A percentile compares a stretch with the other conserved stretches of the same genome.
phyloP scores from a whole-genome alignment of 2,797 vertebrate species.

The Amniataba percoides region DNA sequence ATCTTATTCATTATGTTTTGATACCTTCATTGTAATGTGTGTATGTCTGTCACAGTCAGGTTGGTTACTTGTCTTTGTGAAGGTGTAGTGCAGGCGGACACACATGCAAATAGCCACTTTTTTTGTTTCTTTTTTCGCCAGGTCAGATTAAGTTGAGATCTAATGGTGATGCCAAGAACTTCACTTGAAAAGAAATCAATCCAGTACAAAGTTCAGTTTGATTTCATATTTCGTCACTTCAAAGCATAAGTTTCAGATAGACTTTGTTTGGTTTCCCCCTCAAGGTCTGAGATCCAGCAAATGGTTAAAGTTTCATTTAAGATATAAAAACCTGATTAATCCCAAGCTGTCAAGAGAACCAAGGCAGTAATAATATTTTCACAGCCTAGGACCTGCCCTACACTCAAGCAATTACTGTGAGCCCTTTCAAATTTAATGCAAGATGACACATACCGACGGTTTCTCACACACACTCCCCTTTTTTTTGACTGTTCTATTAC shows the following conservation, averaged over 20 bases:
- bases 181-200: conserved; percentile 21
- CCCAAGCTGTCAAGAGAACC: conserved; percentile 38
- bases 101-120: not conserved
- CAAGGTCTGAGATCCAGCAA: not conserved
- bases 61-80: not conserved
- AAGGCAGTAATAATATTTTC: conserved; percentile 58
- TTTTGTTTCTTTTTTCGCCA: not conserved
- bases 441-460: conserved; percentile 34
- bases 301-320: conserved; percentile 42
- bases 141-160: conserved; percentile 3
- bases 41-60: too few relatives aligned
- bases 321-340: conserved; percentile 58
- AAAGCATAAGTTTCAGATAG: not conserved
- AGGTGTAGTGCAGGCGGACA: not conserved
- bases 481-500: conserved; percentile 28
- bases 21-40: not conserved
- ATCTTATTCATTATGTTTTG: too few relatives aligned
- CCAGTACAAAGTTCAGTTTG: not conserved
- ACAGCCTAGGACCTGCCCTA: conserved; percentile 37
- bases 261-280: not conserved
- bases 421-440: conserved; percentile 55
- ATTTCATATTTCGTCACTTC: conserved; percentile 10
- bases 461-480: conserved; percentile 27
- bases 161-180: conserved; percentile 12
- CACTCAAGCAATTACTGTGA: conserved; percentile 58